These are phyloP conservation scores for Thamnophis elegans DNA, from an alignment of 2,797 vertebrate species.

Conservation along the genomic window DNA sequence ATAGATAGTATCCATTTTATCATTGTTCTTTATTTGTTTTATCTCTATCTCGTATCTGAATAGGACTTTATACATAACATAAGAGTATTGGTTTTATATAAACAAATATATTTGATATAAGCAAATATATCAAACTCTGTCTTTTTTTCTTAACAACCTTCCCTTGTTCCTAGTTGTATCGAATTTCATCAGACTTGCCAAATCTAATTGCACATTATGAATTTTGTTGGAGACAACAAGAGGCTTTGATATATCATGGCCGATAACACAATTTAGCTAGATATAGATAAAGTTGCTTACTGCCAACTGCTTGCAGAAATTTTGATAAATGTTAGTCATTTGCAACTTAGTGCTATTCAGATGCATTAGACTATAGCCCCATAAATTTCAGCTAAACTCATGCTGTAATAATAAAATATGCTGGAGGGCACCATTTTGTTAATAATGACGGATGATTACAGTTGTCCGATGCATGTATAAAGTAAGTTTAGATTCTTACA, in stretches of 20 bases:
- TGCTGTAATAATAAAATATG: not conserved
- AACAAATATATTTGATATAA: not conserved
- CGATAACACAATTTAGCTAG: not conserved
- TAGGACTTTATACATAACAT: not conserved
- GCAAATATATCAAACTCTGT: not conserved
- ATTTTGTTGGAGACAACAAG: conserved; percentile 20
- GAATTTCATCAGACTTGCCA: not conserved
- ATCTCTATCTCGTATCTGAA: not conserved
- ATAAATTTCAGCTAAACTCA: not conserved
- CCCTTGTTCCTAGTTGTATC: not conserved
- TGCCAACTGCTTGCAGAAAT: not conserved
- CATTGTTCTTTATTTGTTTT: not conserved
- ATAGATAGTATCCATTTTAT: not conserved
- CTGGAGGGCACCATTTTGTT: not conserved
- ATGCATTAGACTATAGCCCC: not conserved
- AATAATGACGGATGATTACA: not conserved
- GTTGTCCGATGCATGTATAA: not conserved
- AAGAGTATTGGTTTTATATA: not conserved
- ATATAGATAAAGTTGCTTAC: not conserved
- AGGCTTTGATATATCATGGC: not conserved
- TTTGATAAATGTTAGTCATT: not conserved
- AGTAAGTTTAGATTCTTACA: not conserved
- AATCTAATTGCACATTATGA: not conserved
- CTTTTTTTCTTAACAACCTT: not conserved
- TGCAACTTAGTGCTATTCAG: not conserved